Base-by-base conservation (phyloP, 37 sponge, comb jelly and placozoan species). In the Geodia barretti region DNA sequence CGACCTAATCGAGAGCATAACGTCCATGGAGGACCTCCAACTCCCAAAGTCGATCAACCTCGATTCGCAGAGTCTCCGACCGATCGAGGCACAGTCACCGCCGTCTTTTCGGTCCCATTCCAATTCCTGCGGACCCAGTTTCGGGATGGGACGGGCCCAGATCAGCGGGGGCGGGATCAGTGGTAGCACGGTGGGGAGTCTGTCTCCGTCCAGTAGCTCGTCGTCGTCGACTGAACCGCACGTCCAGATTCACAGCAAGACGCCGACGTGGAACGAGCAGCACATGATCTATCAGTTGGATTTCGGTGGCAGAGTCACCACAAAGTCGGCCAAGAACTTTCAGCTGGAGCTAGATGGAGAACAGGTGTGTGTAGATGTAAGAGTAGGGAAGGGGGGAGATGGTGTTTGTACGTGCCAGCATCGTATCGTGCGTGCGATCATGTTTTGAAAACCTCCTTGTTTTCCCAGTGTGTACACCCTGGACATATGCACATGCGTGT, bases 261-360 rank as follows among this genome's bases (percentile, higher is more conserved):
- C 96, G 21, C 96, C 96, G 2, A 90, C 91, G 2, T 95, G 96
- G 96, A 95, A 95, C 68, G 92, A 91, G 26, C 96, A 95, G 34
- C 92, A 92, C 81, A 91, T 91, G 93, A 92, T 95, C 68, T 95
- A 95, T 58, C 96, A 95, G 82, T 75, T 95, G 77, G 96, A 95
- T 84, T 95, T 95, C 87, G 96, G 96, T 0, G 96, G 96, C 19
- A 39, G 96, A 60, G 96, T 95, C 60, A 95, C 96, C 7, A 86
- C 89, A 37, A 92, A 95, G 61, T 95, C 96, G 39, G 96, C 96
- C 32, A 95, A 95, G 85, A 95, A 95, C 80, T 95, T 95, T 71
- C 96, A 95, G 29, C 76, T 95, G 59, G 96, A 95, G 59, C 68
- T 90, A 69, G 85, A 82, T 23, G 61, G 74, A 47, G 83, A 94